Conservation (phyloP, 92 coral and sea anemone species). For the Siderastrea radians region DNA sequence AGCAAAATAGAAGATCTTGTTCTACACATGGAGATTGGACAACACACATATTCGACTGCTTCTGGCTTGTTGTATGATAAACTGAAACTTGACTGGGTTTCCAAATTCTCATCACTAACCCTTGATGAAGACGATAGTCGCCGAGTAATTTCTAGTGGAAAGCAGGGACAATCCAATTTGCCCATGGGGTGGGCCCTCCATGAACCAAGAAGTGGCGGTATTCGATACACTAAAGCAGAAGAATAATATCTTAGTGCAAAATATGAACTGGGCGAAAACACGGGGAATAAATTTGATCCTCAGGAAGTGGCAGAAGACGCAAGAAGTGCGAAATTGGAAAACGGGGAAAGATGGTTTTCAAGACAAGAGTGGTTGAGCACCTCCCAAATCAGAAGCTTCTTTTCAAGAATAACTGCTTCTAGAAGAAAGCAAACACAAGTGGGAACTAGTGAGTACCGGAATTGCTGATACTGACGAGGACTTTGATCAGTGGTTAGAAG, state of each 20-base stretch:
- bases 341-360: slow-evolving; percentile 28
- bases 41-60: slow-evolving; percentile 2
- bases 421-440: slow-evolving; percentile 27
- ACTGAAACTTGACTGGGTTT: slow-evolving; percentile 48
- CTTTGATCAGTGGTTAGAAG: slow-evolving; percentile 34
- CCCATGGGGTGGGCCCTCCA: slow-evolving; percentile 47
- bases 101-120: slow-evolving; percentile 37
- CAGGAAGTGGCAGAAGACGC: slow-evolving; percentile 43
- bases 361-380: slow-evolving; percentile 50
- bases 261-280: slow-evolving; percentile 50
- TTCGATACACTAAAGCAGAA: slow-evolving; percentile 20
- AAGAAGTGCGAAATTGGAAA: slow-evolving; percentile 36
- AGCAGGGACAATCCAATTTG: not conserved
- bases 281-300: slow-evolving; percentile 45
- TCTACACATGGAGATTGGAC: slow-evolving; percentile 37
- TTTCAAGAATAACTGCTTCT: slow-evolving; percentile 40
- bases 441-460: not conserved
- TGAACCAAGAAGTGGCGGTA: slow-evolving; percentile 38
- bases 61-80: slow-evolving; percentile 27
- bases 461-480: slow-evolving; percentile 23
- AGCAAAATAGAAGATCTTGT: slow-evolving; percentile 44
- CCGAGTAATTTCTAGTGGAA: not conserved
- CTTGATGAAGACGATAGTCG: slow-evolving; percentile 28
- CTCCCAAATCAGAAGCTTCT: slow-evolving; percentile 36
- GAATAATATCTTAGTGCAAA: slow-evolving; percentile 26